These are phyloP conservation scores for Podarcis siculus DNA, from an alignment of 2,797 vertebrate genomes.

Conservation along the genomic window DNA sequence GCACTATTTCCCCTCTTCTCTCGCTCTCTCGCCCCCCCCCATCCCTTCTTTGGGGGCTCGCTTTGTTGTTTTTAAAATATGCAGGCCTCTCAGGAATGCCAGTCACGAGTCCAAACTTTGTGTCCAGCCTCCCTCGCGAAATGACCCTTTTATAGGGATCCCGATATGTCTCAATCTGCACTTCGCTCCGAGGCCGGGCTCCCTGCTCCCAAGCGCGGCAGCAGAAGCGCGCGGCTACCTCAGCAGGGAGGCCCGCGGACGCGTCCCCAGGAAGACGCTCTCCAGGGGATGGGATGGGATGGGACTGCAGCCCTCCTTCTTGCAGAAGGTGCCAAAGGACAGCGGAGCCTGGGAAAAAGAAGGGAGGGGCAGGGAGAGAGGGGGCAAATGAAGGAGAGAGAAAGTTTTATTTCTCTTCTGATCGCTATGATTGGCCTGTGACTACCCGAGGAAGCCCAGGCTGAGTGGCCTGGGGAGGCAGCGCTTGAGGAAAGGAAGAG, in stretches of 20 bases:
- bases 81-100: slow-evolving; percentile 99
- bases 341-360: slow-evolving; percentile 77
- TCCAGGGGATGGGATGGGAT: slow-evolving; percentile 53
- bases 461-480: slow-evolving; percentile 66
- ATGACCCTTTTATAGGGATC: slow-evolving; percentile 98
- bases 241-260: slow-evolving; percentile 17
- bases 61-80: slow-evolving; percentile 99
- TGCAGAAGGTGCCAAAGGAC: slow-evolving; percentile 60
- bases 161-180: slow-evolving; percentile 99
- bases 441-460: slow-evolving; percentile 78
- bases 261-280: not conserved
- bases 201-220: slow-evolving; percentile 81
- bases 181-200: slow-evolving; percentile 89
- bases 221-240: slow-evolving; percentile 75
- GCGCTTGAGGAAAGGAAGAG: slow-evolving; percentile 9
- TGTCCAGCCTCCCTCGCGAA: slow-evolving; percentile 99
- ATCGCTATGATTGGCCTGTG: slow-evolving; percentile 72
- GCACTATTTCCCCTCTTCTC: slow-evolving; percentile 78
- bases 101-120: slow-evolving; percentile 99
- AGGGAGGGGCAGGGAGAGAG: slow-evolving; percentile 62
- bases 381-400: slow-evolving; percentile 42
- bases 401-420: slow-evolving; percentile 74
- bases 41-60: slow-evolving; percentile 58
- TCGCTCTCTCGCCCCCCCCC: slow-evolving; percentile 78
- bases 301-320: slow-evolving; percentile 55